Evolutionary conservation across 2,113 vertebrate genomes (phyloP).

Genomic region (Uria lomvia): DNA sequence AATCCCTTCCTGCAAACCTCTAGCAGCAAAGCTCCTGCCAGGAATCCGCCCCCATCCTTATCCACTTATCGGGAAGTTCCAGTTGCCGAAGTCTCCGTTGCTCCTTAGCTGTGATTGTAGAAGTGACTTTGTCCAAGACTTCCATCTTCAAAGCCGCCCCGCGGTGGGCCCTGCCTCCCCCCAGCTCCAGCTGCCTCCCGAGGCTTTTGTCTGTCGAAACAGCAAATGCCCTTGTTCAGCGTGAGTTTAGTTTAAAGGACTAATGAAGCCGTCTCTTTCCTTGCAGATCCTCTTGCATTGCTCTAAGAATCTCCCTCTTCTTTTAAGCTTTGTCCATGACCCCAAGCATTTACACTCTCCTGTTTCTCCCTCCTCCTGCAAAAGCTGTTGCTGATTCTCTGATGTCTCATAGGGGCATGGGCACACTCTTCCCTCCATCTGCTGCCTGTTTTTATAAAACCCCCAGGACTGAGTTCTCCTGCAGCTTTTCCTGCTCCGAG

Average conservation of each 20-base stretch:
- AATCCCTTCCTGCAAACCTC: neutral
- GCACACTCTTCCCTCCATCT: neutral
- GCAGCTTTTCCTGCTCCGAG: neutral
- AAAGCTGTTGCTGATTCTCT: neutral
- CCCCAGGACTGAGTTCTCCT: neutral
- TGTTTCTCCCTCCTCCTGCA: neutral
- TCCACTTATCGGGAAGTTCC: neutral
- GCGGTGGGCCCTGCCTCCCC: neutral
- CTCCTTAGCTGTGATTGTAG: neutral
- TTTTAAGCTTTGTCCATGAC: neutral
- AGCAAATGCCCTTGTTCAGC: neutral
- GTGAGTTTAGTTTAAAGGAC: neutral
- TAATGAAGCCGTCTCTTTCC: neutral
- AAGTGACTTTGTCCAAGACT: neutral
- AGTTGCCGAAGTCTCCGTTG: neutral
- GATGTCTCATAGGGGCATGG: neutral
- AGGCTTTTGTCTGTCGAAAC: neutral
- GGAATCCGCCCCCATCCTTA: neutral
- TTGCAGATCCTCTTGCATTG: neutral
- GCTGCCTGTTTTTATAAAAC: neutral
- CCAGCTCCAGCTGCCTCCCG: fast-evolving
- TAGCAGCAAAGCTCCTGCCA: neutral
- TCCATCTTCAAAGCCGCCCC: neutral
- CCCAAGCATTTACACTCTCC: neutral
- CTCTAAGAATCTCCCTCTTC: neutral